Percentiles rank a stretch among this genome's conserved stretches.
Evolutionary conservation across 2,888 invertebrate species (phyloP).

Genomic region (Tenthredo distinguenda): DNA sequence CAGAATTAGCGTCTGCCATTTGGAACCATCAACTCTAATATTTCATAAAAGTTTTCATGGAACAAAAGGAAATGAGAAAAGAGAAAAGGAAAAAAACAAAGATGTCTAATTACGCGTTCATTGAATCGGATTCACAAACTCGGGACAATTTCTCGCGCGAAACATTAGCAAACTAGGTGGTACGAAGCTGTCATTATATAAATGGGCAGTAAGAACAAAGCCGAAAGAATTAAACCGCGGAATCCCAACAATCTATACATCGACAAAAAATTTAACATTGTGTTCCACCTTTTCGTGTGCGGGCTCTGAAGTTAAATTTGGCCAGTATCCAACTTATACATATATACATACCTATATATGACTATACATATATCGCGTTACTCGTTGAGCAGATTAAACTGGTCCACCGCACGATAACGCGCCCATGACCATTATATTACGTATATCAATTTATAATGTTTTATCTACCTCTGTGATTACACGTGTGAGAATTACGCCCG

Average conservation of each 20-base stretch:
- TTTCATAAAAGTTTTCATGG: neutral
- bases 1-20: neutral
- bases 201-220: neutral
- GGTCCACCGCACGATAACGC: slow-evolving; percentile 41
- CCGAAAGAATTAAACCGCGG: neutral
- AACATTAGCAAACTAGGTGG: neutral
- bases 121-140: neutral
- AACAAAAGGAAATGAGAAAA: neutral
- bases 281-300: neutral
- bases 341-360: neutral
- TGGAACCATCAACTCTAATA: neutral
- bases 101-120: neutral
- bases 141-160: neutral
- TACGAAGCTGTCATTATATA: neutral
- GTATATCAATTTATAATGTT: slow-evolving; percentile 49
- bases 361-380: neutral
- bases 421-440: slow-evolving; percentile 16
- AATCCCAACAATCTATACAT: neutral
- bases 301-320: neutral
- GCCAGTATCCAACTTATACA: slow-evolving; percentile 1
- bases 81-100: neutral
- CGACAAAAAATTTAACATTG: neutral
- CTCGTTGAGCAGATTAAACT: slow-evolving; percentile 41
- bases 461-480: slow-evolving; percentile 37
- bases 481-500: slow-evolving; percentile 19